Evolutionary conservation across 1,140 invertebrate species (phyloP).

Genomic region (Arctopsyche grandis): DNA sequence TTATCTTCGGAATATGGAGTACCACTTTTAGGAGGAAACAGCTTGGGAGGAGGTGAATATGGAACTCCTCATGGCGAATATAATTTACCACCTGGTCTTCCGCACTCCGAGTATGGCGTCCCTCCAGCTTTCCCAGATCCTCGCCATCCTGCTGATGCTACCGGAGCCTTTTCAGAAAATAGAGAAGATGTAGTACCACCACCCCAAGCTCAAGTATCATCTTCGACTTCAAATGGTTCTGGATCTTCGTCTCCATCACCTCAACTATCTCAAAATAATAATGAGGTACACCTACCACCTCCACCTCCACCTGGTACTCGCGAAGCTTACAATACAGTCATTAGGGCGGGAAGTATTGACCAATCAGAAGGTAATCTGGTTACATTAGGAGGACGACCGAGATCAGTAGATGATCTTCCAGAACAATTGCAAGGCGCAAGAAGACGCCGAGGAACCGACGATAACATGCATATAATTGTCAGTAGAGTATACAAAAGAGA

Average conservation of each 20-base stretch:
- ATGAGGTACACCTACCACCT: conserved; percentile 79
- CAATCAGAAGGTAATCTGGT: conserved; percentile 81
- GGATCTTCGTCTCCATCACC: conserved; percentile 75
- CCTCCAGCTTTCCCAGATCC: conserved; percentile 84
- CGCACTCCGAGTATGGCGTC: conserved; percentile 75
- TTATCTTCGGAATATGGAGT: conserved; percentile 76
- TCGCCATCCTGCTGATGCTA: conserved; percentile 80
- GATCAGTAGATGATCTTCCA: conserved; percentile 80
- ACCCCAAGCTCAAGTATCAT: conserved; percentile 77
- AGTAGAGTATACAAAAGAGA: conserved; percentile 85
- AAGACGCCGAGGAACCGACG: conserved; percentile 66
- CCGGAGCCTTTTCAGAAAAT: conserved; percentile 83
- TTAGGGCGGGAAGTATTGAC: conserved; percentile 78
- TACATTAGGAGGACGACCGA: conserved; percentile 82
- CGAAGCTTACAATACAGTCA: conserved; percentile 82
- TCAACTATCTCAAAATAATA: conserved; percentile 59
- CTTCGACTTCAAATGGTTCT: conserved; percentile 73
- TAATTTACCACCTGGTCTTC: conserved; percentile 68
- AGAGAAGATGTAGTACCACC: conserved; percentile 82
- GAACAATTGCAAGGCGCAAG: conserved; percentile 76
- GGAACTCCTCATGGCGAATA: conserved; percentile 77
- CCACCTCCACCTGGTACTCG: conserved; percentile 82
- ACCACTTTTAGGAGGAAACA: conserved; percentile 70
- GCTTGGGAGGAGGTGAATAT: conserved; percentile 72
- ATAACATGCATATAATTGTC: conserved; percentile 71